These are phyloP conservation scores for Ammospiza caudacuta DNA, from an alignment of 2,113 vertebrate species.

Conservation along the genomic window DNA sequence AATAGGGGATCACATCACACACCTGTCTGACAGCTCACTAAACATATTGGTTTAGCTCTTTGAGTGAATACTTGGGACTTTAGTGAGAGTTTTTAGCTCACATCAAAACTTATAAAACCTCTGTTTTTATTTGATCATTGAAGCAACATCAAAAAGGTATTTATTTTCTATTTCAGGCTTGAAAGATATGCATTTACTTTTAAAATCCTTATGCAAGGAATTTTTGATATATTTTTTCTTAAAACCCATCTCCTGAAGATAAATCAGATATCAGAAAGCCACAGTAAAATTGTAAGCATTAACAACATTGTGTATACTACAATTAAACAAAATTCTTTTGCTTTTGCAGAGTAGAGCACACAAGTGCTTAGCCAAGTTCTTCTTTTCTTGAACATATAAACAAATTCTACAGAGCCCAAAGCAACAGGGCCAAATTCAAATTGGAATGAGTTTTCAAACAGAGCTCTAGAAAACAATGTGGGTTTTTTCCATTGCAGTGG, in stretches of 20 bases:
- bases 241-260: not conserved
- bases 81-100: not conserved
- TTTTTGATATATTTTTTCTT: not conserved
- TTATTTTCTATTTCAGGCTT: not conserved
- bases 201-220: not conserved
- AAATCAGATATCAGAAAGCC: not conserved
- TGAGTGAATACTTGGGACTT: not conserved
- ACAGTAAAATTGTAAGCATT: not conserved
- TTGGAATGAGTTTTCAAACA: not conserved
- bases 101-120: not conserved
- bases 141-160: not conserved
- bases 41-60: not conserved
- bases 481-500: not conserved
- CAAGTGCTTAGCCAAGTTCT: slow-evolving; percentile 11
- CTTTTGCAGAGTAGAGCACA: not conserved
- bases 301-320: not conserved
- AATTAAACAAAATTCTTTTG: slow-evolving; percentile 51
- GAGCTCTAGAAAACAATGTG: not conserved
- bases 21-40: not conserved
- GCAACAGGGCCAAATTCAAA: not conserved
- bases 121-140: not conserved
- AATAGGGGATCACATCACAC: not conserved
- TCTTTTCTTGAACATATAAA: not conserved
- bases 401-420: slow-evolving; percentile 4
- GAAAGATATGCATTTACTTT: not conserved